Evolutionary conservation across 2,797 vertebrate species (phyloP), one percentile per base, ranked within the genome.

Genomic region (Pogonophryne albipinna): DNA sequence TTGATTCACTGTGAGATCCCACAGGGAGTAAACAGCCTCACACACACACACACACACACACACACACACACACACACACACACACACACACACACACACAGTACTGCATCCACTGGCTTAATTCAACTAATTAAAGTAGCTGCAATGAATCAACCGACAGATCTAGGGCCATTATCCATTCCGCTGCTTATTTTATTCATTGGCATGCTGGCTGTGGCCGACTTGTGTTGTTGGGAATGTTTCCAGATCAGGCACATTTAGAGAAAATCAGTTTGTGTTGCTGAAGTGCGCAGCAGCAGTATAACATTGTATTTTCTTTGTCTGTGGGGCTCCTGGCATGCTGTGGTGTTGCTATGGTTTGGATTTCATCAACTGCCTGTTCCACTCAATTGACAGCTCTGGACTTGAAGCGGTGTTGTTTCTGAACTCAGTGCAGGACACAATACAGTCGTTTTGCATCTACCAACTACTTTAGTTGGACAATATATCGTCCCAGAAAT

Each of bases 361-460:
- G 88, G 85, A 75, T 85, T 90, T 87, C 53, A 92, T 93, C 87
- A 88, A 56, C 84, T 59, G 60, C 53, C 62, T 86, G 69, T 84
- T 77, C 44, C 66, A 80, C 64, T 75, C 79, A 74, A 64, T 78
- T 86, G 64, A 85, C 70, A 61, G 76, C 65, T 55, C 52, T 67
- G 64, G 45, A 61, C 56, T 55, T 47, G 2, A 14, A 49, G 49
- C 64, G 49, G 41, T 11, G n/a, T 56, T 63, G 59, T 49, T 66
- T 14, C 59, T 66, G 27, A 66, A 66, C 45, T 69, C 8, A 9
- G 11, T 10, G 4, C 12, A 42, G 67, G 66, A 49, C 13, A 10
- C 53, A 58, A 63, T 12, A 27, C 23, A 56, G 10, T 13, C 52
- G 56, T 58, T 42, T 45, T 46, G 68, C 6, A 0, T 71, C 5